phyloP scores from a whole-genome alignment of 2,113 vertebrate genomes.

The Mungos mungo region DNA sequence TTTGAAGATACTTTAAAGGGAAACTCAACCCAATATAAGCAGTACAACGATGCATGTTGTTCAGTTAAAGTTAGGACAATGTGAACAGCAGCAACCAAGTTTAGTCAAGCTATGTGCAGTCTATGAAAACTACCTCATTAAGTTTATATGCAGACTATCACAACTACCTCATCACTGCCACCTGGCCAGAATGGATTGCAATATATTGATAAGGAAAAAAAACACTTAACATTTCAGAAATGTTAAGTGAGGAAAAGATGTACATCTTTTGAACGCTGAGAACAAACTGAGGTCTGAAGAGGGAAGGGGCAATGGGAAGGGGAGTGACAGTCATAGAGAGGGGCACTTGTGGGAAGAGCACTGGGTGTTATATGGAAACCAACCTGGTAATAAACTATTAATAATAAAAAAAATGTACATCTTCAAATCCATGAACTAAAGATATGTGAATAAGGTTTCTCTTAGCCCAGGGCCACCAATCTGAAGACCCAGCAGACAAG shows the following conservation, averaged over 20 bases:
- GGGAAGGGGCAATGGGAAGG: no score
- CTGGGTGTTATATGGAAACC: no score
- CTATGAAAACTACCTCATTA: neutral
- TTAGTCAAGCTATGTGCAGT: neutral
- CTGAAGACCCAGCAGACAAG: neutral
- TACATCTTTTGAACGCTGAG: neutral
- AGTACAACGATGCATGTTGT: neutral
- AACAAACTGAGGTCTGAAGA: no score
- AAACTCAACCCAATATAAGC: neutral
- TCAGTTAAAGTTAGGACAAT: neutral
- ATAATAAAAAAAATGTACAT: neutral
- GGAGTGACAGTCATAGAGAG: no score
- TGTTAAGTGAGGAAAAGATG: neutral
- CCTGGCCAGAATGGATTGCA: neutral
- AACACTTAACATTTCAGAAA: neutral
- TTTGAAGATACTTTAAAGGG: neutral
- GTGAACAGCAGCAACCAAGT: neutral
- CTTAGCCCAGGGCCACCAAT: neutral
- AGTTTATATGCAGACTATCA: neutral
- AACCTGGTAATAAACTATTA: no score
- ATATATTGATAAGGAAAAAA: neutral
- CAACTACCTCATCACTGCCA: neutral
- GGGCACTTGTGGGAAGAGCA: no score
- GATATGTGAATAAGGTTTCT: neutral
- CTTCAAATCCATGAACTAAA: neutral